Evolutionary conservation across 2,113 vertebrate species (phyloP).

Genomic region (Nibea albiflora): DNA sequence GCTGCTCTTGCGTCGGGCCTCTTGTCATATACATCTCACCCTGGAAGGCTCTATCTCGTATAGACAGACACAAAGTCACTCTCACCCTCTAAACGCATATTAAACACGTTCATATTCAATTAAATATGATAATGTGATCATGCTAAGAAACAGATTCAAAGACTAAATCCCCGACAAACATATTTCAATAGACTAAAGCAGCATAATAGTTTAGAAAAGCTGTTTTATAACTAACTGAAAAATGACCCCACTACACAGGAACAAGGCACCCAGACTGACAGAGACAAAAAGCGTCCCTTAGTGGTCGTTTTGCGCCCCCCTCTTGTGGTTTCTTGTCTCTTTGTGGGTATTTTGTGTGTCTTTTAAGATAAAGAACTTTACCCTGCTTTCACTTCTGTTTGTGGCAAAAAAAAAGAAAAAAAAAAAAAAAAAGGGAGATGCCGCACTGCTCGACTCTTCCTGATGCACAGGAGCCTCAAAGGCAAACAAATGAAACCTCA

Average conservation of each 20-base stretch:
- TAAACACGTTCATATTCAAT: no score
- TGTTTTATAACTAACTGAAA: no score
- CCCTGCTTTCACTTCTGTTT: background rate
- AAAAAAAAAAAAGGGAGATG: background rate
- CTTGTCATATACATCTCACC: slow-evolving; percentile 9
- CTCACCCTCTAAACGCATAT: background rate
- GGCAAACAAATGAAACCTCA: slow-evolving; percentile 36
- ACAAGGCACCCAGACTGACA: background rate
- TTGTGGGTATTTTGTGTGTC: background rate
- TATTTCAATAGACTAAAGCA: no score
- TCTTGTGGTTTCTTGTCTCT: background rate
- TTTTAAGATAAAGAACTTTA: background rate
- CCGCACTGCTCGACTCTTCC: background rate
- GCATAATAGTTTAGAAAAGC: no score
- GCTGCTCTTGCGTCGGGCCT: slow-evolving; percentile 34
- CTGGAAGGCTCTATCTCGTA: background rate
- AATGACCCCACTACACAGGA: background rate
- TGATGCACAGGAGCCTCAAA: background rate
- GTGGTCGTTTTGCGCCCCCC: background rate
- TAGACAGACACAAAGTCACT: slow-evolving; percentile 1
- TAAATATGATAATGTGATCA: no score
- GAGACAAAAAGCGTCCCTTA: background rate
- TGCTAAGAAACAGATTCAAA: no score
- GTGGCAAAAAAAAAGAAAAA: background rate
- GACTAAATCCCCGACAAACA: no score